Conservation (phyloP, 1,140 invertebrate species). For the Megathymus violae region DNA sequence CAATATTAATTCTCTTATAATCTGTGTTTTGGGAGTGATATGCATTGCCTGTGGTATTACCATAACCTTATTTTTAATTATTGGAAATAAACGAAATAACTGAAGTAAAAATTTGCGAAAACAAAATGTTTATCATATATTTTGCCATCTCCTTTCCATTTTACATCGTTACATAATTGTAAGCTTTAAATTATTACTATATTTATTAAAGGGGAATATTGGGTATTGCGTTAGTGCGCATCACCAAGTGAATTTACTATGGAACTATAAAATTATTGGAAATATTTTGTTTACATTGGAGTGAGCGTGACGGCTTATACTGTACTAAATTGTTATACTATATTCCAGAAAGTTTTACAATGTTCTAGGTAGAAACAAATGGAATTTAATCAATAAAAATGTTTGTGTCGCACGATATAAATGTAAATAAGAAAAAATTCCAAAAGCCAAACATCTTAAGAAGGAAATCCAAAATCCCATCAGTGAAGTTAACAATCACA, state of each 20-base stretch:
- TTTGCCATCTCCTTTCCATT: conserved; percentile 6
- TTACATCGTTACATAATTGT: conserved; percentile 7
- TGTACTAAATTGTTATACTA: no score
- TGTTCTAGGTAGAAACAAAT: conserved; percentile 26
- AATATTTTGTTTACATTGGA: neutral
- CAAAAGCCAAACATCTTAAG: conserved; percentile 75
- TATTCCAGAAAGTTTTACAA: neutral
- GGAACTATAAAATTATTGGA: no score
- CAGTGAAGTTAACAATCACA: conserved; percentile 31
- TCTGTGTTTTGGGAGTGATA: no score
- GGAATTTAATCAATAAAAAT: conserved; percentile 49
- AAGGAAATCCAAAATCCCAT: conserved; percentile 49
- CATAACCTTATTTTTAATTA: conserved; percentile 23
- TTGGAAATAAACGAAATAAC: neutral
- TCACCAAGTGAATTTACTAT: conserved; percentile 12
- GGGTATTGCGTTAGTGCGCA: conserved; percentile 6
- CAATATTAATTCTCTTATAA: no score
- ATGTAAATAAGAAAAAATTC: conserved; percentile 59
- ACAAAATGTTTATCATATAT: conserved; percentile 14
- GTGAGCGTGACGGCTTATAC: neutral
- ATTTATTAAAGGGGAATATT: neutral
- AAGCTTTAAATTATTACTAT: conserved; percentile 16
- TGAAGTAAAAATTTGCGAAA: conserved; percentile 6
- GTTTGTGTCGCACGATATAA: conserved; percentile 69
- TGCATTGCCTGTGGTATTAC: neutral